Evolutionary conservation across 2,888 invertebrate species (phyloP), one percentile per base, ranked within the genome.

Genomic region (Drosophila mimetica): DNA sequence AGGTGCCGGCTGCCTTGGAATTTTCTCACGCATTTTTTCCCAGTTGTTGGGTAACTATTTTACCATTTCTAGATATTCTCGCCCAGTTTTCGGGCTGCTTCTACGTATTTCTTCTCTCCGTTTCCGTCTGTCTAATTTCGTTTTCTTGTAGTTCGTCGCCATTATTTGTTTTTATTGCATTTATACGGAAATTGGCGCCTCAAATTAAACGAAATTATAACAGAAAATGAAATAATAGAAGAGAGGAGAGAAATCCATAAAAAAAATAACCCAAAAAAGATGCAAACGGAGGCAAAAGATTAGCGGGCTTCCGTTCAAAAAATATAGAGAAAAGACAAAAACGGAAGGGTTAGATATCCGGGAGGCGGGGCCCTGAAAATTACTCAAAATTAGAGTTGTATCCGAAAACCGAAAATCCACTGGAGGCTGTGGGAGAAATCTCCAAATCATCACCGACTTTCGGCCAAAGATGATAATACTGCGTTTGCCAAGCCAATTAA

Each of bases 151-250:
- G 70, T 72, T 86, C 63, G 85, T 58, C 74, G 86, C 79, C 76
- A 81, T 88, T 86, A 83, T 86, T 88, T 83, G 77, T 79, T 84
- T 84, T 88, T 88, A 84, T 88, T 84, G 88, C 87, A 88, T 86
- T 84, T 88, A 84, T 88, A 84, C 86, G 84, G 84, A 88, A 84
- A 84, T 88, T 88, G 88, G 88, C 87, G 88, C 84, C 79, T 30
- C 72, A 61, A 71, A 70, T 71, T 60, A 71, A 73, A 71, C 63
- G 46, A 73, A 58, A 71, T 67, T 59, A 72, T 64, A 71, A 69
- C 63, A 54, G 37, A 70, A 74, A 73, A 55, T 41, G 34, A 53
- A 34, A 67, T 39, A 51, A 42, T 32, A 46, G 57, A 41, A 63
- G 51, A 34, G 66, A n/a, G n/a, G n/a, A n/a, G 8, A 22, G 67